These are phyloP conservation scores for Phytoseiulus persimilis DNA, from an alignment of 2,888 invertebrate genomes.

Conservation along the genomic window DNA sequence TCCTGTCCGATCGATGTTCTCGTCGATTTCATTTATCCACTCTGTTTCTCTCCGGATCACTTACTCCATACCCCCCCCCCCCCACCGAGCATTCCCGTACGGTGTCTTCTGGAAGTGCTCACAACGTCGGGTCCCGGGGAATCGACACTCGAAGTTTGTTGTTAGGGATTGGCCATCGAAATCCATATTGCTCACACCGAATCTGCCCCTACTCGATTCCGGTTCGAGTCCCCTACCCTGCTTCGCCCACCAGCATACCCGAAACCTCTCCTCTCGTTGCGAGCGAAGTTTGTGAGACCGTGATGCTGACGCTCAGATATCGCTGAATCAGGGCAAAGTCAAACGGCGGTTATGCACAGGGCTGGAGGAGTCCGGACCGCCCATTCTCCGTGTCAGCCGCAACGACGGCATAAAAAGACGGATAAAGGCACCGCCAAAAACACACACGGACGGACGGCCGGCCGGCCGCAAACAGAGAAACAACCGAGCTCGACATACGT, in stretches of 20 bases:
- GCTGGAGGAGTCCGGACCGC: background rate
- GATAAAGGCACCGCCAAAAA: background rate
- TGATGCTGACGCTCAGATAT: too few species aligned
- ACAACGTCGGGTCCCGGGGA: too few species aligned
- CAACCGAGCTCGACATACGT: background rate
- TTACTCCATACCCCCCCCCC: background rate
- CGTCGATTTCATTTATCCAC: background rate
- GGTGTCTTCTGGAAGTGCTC: too few species aligned
- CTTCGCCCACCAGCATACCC: too few species aligned
- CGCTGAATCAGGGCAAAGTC: too few species aligned
- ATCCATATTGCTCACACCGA: too few species aligned
- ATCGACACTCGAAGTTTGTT: too few species aligned
- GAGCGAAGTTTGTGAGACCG: too few species aligned
- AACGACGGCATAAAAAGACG: background rate
- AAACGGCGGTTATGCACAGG: background rate
- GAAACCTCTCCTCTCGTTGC: too few species aligned
- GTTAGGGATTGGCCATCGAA: too few species aligned
- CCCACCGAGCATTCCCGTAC: background rate
- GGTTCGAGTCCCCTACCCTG: too few species aligned
- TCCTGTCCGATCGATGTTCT: background rate
- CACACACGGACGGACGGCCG: background rate
- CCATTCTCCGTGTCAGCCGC: background rate
- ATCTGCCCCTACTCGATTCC: too few species aligned
- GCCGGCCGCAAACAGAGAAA: background rate
- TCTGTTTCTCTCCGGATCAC: background rate